Evolutionary conservation across 2,797 vertebrate genomes (phyloP).

Genomic region (Pantherophis vulpinus): DNA sequence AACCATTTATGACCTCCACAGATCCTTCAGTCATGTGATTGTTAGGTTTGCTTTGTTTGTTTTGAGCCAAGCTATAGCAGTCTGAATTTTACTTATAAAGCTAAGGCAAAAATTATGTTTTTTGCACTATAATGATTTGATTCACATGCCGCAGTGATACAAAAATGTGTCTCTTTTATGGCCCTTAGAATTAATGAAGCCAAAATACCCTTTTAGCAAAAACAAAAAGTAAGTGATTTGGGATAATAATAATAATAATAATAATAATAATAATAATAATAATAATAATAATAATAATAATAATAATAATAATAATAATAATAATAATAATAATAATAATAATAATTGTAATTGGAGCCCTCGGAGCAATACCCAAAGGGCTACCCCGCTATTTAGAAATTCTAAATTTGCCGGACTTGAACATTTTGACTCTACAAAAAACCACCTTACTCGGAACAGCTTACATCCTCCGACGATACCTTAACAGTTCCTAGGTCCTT

Average conservation of each 20-base stretch:
- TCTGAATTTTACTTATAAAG: neutral
- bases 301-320: too few species aligned
- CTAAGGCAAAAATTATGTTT: neutral
- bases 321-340: too few species aligned
- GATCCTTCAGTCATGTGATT: neutral
- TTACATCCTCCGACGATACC: too few species aligned
- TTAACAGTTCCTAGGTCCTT: too few species aligned
- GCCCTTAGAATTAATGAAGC: neutral
- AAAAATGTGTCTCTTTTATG: neutral
- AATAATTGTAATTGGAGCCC: too few species aligned
- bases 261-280: too few species aligned
- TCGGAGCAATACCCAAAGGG: too few species aligned
- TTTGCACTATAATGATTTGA: neutral
- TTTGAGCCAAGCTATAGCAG: neutral
- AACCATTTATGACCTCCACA: neutral
- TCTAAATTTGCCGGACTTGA: too few species aligned
- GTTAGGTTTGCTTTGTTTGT: neutral
- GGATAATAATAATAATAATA: neutral
- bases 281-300: too few species aligned
- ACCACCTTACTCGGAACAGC: too few species aligned
- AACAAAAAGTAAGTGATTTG: neutral
- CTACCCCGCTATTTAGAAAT: too few species aligned
- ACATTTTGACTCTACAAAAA: too few species aligned
- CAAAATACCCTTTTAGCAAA: neutral
- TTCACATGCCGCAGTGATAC: neutral